Conservation (phyloP, 2,888 invertebrate species). For the Ormyrus rosae region DNA sequence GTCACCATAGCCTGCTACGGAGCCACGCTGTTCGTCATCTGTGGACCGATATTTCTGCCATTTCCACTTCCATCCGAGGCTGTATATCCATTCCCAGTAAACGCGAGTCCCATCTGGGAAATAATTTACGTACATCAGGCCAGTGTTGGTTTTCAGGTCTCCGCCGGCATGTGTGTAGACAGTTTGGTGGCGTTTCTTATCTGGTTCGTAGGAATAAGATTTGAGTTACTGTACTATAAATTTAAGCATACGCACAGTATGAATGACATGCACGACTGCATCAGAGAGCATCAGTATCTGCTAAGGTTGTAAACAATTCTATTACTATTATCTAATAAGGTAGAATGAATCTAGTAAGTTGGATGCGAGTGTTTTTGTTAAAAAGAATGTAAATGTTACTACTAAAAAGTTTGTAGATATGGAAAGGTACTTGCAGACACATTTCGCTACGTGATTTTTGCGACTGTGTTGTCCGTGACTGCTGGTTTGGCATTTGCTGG, state of each 20-base stretch:
- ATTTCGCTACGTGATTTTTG: constrained; percentile 51
- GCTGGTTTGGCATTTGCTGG: constrained; percentile 28
- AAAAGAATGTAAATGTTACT: neutral
- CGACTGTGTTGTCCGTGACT: constrained; percentile 23
- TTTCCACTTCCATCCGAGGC: constrained; percentile 47
- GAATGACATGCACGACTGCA: constrained; percentile 53
- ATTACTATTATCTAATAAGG: neutral
- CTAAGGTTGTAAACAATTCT: constrained; percentile 50
- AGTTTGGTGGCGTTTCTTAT: constrained; percentile 58
- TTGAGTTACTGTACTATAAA: constrained; percentile 57
- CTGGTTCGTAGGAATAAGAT: constrained; percentile 61
- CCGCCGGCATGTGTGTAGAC: constrained; percentile 59
- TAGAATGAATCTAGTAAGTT: neutral
- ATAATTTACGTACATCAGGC: constrained; percentile 61
- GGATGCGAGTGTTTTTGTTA: neutral
- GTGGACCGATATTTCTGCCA: constrained; percentile 57
- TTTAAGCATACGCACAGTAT: constrained; percentile 51
- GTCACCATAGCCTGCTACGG: constrained; percentile 55
- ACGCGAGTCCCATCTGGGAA: constrained; percentile 50
- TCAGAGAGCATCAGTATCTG: constrained; percentile 61
- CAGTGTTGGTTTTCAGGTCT: constrained; percentile 56
- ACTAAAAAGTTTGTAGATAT: constrained; percentile 42
- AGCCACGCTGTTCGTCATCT: constrained; percentile 54
- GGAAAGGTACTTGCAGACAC: constrained; percentile 47
- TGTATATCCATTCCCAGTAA: constrained; percentile 57